Base-by-base conservation (phyloP, 2,888 invertebrate genomes). In the Andrena flavipes region DNA sequence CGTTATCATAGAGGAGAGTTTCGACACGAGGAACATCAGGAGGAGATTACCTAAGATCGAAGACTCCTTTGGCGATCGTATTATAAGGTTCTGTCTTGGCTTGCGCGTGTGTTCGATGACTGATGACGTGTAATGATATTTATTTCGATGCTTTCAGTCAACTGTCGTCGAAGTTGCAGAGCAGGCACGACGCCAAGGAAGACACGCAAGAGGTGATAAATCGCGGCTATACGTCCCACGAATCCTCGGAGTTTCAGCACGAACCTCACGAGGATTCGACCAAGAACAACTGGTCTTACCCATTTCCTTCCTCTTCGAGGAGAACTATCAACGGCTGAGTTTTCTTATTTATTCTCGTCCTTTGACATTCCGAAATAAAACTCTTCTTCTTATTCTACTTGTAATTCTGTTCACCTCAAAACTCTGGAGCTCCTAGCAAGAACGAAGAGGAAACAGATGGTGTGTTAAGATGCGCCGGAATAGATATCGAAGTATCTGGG, bases 1-100 rank as follows among this genome's bases (percentile, higher is more conserved):
- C 93, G 98, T 98, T 81, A 97, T 98, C 76, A 97, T 98, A 83
- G 98, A 98, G 90, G 98, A 98, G 94, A 98, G 98, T 88, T 96
- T 96, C 90, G 96, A 96, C 90, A 96, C 95, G 76, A 95, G 90
- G 60, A 93, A 93, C 76, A 87, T 89, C 59, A 88, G 91, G 51
- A 89, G 91, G 65, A 92, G 92, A 86, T 88, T 93, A 63, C 90
- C 91, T 8, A 93, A 90, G 79, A 92, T 90, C 13, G 92, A 93
- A 42, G 93, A 93, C 74, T 90, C 91, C 6, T 90, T 93, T 23
- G 91, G 91, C 56, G 92, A 93, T 76, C 90, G 91, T 49, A 92
- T 93, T 78, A 91, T 93, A 87, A 92, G 93, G 94, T 93, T 79
- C 51, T n/a, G 6, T 2, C 68, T 75, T 35, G 13, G 49, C 54